phyloP scores from a whole-genome alignment of 35 echinoderm and acorn worm species.

The Heliocidaris tuberculata region DNA sequence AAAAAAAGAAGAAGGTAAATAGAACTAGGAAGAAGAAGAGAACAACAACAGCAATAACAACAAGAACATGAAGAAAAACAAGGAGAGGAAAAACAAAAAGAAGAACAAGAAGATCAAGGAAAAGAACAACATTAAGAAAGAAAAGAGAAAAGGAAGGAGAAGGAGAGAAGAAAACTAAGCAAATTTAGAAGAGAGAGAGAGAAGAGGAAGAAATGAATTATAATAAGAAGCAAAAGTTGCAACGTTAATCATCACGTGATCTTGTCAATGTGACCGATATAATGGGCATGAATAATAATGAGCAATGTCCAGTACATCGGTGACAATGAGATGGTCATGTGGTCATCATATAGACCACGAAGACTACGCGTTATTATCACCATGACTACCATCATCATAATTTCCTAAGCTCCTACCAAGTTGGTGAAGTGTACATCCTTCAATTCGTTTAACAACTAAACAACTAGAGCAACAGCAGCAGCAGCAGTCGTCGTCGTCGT shows the following conservation, averaged over 20 bases:
- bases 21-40: background rate
- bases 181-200: background rate
- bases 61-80: background rate
- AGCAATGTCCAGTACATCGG: background rate
- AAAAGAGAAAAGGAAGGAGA: background rate
- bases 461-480: background rate
- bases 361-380: background rate
- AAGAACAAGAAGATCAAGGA: background rate
- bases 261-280: conserved; percentile 41
- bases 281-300: conserved; percentile 3
- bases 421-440: background rate
- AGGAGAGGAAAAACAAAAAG: background rate
- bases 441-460: background rate
- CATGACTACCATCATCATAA: conserved; percentile 20
- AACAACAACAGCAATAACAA: background rate
- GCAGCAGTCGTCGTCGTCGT: background rate
- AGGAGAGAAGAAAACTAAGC: background rate
- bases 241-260: conserved; percentile 11
- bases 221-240: background rate
- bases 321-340: conserved; percentile 44
- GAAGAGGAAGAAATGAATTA: background rate
- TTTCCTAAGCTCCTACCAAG: background rate
- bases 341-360: background rate
- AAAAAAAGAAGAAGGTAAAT: background rate
- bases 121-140: background rate